phyloP scores from a whole-genome alignment of 1,140 invertebrate genomes.

The Linepithema humile region DNA sequence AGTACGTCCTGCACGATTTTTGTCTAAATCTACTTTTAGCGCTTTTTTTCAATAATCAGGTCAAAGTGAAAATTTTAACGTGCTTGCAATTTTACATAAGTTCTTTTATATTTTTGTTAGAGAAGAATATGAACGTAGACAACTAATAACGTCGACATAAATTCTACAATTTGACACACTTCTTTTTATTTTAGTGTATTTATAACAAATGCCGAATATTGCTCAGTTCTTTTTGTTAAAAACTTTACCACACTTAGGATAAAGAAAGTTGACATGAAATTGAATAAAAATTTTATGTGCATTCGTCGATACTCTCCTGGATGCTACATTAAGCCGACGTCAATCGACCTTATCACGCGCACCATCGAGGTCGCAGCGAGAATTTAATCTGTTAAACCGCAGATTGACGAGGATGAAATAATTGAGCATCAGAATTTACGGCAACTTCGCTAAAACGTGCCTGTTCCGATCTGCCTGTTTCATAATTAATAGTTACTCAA shows the following conservation, averaged over 20 bases:
- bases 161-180: too few relatives aligned
- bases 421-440: constrained; percentile 36
- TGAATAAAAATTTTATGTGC: background rate
- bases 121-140: too few relatives aligned
- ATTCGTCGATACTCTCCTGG: background rate
- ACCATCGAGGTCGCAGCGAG: background rate
- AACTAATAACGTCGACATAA: too few relatives aligned
- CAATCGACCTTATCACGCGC: background rate
- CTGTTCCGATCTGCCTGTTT: background rate
- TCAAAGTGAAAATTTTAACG: background rate
- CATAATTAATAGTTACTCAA: constrained; percentile 21
- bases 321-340: background rate
- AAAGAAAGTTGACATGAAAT: background rate
- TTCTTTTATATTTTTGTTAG: too few relatives aligned
- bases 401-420: constrained; percentile 31
- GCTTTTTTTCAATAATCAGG: background rate
- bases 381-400: constrained; percentile 32
- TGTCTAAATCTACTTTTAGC: background rate
- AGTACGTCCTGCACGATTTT: background rate
- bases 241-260: background rate
- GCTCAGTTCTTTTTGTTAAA: background rate
- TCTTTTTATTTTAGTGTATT: too few relatives aligned
- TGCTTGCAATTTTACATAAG: background rate
- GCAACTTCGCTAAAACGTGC: constrained; percentile 1
- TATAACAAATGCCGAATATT: too few relatives aligned